Conservation (phyloP, 2,113 vertebrate genomes). For the Monopterus albus region DNA sequence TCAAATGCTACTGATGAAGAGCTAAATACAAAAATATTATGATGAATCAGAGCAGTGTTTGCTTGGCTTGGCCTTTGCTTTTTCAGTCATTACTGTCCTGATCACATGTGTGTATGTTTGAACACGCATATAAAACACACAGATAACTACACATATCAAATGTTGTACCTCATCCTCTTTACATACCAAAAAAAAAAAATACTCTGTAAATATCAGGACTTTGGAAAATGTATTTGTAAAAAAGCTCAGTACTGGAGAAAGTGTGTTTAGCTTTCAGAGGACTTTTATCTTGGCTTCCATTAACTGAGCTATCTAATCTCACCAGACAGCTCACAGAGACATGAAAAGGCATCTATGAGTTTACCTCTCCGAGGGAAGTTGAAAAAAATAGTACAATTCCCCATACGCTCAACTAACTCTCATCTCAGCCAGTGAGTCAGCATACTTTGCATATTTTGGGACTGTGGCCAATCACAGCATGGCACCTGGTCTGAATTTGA, state of each 20-base stretch:
- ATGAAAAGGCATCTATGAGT: conserved; percentile 26
- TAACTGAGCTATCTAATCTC: conserved; percentile 26
- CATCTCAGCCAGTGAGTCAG: conserved; percentile 62
- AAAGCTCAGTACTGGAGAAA: neutral
- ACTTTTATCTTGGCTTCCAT: conserved; percentile 33
- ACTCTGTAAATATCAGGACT: too few relatives aligned
- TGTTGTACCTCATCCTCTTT: too few relatives aligned
- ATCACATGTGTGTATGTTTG: conserved; percentile 8
- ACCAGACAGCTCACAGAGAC: conserved; percentile 27
- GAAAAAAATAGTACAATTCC: conserved; percentile 27
- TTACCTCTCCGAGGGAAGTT: conserved; percentile 21
- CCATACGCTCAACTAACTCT: conserved; percentile 52
- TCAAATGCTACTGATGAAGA: too few relatives aligned
- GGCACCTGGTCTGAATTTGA: conserved; percentile 51
- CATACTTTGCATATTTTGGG: conserved; percentile 67
- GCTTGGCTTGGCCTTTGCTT: neutral
- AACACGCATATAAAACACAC: conserved; percentile 11
- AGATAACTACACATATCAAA: neutral
- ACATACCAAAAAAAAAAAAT: too few relatives aligned
- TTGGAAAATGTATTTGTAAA: conserved; percentile 8
- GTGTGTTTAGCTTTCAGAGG: conserved; percentile 8
- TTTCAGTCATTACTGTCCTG: conserved; percentile 4
- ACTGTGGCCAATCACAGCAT: conserved; percentile 56
- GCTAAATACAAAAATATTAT: too few relatives aligned
- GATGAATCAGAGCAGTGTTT: too few relatives aligned